Base-by-base conservation (phyloP, 2,888 invertebrate species). In the Orthosia gracilis region DNA sequence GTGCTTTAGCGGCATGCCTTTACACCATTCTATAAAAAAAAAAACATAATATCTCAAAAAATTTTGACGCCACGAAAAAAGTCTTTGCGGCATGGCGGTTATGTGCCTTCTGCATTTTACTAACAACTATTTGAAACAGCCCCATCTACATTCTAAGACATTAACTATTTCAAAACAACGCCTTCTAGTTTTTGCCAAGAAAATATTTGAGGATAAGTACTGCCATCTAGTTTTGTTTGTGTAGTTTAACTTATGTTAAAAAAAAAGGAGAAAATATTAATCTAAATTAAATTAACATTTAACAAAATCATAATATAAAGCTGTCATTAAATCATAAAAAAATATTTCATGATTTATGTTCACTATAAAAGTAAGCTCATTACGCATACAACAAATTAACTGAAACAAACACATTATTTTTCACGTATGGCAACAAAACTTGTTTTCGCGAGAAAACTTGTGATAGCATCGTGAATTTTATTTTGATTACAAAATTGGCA, bases 401-500 rank as follows among this genome's bases (percentile, higher is more conserved):
- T 3, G 15, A 21, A 69, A 45, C 73, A 59, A 63, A 72, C 31
- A n/a, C 7, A 50, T 74, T 83, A 69, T 58, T 89, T 92, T 93
- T 88, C 23, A 75, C 9, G 61, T 76, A 82, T 94, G 93, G 95
- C 93, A 95, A 95, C 92, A 91, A 94, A 93, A 94, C 91, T 94
- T 96, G 96, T 96, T 96, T 95, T 96, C 90, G 94, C 93, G 89
- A 94, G 92, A 93, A 92, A 93, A 93, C 91, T 91, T 93, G 92
- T 91, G 92, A 90, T 91, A 92, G 95, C 94, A 94, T 95, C 93
- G 93, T 93, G 92, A 93, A 92, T 91, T 90, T 91, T 94, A 95
- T 94, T 95, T 96, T 95, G 94, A 93, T 94, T 92, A 89, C 86
- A 88, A 93, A 93, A 91, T 92, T 93, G 89, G 89, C 81, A 93